Evolutionary conservation across 1,140 invertebrate species (phyloP), one percentile per base, ranked within the genome.

Genomic region (Venturia canescens): DNA sequence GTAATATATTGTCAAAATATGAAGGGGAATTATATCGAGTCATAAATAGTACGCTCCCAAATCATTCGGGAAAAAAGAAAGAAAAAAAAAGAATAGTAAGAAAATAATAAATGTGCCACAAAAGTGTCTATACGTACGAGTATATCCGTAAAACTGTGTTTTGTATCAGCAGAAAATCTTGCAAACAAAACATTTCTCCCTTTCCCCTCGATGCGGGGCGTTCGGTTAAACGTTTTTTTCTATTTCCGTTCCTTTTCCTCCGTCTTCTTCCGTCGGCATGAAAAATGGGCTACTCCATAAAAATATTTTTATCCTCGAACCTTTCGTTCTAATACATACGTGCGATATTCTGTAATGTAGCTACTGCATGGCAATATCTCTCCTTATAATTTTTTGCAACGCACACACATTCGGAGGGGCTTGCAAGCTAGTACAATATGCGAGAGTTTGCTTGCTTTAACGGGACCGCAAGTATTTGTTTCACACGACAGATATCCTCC

Each of bases 401-500:
- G 7, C 7, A 34, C 31, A 34, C 31, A 34, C 31, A 34, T n/a
- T n/a, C n/a, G 31, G 31, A 7, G 3, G 7, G 3, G 31, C 31
- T 34, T 18, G 38, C 23, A 27, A 75, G n/a, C n/a, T n/a, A n/a
- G 3, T 23, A 3, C 27, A 44, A 21, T 21, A n/a, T 23, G 21
- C 16, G 57, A 21, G n/a, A 60, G 57, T 60, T 60, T 60, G 48
- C 48, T 50, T 57, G 50, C 26, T 57, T 60, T 75, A 75, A 75
- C 27, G 72, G 48, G 26, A 29, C 72, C 48, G 57, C 72, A 75
- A 75, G 57, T 75, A 75, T 75, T 75, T 75, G 72, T 75, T 75
- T 75, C 72, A 50, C 72, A 75, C 31, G 57, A 57, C 27, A 75
- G 72, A 60, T 60, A 75, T 60, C 48, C 27, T 50, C 50, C 50